Percentiles rank a stretch among this genome's conserved stretches.
Evolutionary conservation across 2,113 vertebrate species (phyloP).

Genomic region (Melozone crissalis): DNA sequence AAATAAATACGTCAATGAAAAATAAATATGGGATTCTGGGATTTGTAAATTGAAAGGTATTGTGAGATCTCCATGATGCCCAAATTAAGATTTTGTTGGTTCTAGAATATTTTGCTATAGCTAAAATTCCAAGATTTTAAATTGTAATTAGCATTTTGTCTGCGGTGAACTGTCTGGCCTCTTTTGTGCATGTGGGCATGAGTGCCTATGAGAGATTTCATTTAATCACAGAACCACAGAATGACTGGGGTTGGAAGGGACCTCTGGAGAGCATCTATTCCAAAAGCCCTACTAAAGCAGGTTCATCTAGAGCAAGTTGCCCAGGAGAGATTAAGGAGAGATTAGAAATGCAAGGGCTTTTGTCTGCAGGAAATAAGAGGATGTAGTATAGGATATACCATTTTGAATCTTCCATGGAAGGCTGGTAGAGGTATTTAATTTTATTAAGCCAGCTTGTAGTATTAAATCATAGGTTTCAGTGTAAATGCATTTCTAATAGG

Average conservation of each 20-base stretch:
- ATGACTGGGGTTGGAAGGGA: not conserved
- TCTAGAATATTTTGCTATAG: not conserved
- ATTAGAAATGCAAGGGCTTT: not conserved
- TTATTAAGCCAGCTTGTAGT: not conserved
- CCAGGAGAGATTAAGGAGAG: not conserved
- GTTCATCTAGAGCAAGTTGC: not conserved
- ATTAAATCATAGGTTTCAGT: not conserved
- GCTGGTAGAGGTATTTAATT: not conserved
- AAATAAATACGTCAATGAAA: not conserved
- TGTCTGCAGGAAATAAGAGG: not conserved
- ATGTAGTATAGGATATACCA: not conserved
- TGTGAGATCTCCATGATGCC: not conserved
- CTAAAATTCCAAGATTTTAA: not conserved
- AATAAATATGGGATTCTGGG: not conserved
- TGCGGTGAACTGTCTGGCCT: not conserved
- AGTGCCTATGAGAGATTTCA: not conserved
- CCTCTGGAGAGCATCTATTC: not conserved
- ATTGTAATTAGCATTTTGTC: not conserved
- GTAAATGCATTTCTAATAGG: constrained; percentile 2
- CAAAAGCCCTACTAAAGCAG: not conserved
- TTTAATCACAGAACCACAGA: not conserved
- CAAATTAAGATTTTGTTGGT: not conserved
- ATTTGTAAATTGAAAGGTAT: not conserved
- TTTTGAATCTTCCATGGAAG: not conserved
- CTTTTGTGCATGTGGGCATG: not conserved